Percentiles rank a stretch among this genome's conserved stretches.
Conservation (phyloP, 2,113 vertebrate species). For the Dicerorhinus sumatrensis region DNA sequence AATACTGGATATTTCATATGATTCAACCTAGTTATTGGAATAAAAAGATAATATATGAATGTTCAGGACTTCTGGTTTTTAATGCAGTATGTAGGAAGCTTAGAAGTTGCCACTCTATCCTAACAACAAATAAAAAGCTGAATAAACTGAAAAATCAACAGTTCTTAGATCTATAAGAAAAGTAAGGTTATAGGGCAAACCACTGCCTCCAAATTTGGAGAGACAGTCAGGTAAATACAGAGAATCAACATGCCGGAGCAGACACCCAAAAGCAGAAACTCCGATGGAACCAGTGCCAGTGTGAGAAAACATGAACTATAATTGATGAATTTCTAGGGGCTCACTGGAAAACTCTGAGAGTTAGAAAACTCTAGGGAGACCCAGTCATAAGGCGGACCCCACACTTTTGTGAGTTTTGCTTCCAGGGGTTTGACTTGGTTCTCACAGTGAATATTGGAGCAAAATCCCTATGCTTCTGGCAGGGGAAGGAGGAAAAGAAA, state of each 20-base stretch:
- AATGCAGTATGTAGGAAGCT: background rate
- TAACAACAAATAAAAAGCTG: background rate
- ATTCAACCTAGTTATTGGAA: background rate
- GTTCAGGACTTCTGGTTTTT: background rate
- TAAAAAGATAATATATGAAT: background rate
- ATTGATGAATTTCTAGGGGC: background rate
- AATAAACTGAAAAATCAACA: background rate
- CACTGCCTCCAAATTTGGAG: background rate
- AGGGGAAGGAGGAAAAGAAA: background rate
- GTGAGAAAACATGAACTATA: background rate
- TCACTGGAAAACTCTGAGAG: background rate
- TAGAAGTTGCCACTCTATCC: background rate
- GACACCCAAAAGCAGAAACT: background rate
- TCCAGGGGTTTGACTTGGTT: background rate
- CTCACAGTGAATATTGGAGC: background rate
- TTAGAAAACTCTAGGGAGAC: background rate
- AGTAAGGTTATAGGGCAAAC: background rate
- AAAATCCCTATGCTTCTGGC: background rate
- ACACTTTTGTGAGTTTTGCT: background rate
- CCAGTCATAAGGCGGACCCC: background rate
- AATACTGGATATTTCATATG: background rate
- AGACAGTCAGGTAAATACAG: background rate
- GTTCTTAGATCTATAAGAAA: background rate
- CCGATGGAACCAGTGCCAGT: background rate
- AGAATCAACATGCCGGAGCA: background rate